Conservation (phyloP, 2,113 vertebrate genomes). For the Apteryx mantelli region DNA sequence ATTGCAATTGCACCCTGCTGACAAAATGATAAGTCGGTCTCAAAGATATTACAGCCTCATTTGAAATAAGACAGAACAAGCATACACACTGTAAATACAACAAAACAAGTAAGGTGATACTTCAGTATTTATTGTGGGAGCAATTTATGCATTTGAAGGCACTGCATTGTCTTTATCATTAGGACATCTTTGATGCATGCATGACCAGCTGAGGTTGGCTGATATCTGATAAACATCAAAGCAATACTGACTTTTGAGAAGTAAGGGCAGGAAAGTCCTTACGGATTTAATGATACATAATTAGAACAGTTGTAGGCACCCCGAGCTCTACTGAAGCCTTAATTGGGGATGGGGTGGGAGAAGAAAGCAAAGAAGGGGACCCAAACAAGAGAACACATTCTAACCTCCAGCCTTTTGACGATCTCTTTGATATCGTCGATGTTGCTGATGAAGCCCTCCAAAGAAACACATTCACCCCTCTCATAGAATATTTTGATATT, state of each 20-base stretch:
- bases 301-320: background rate
- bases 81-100: background rate
- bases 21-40: background rate
- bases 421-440: conserved; percentile 94
- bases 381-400: conserved; percentile 50
- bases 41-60: background rate
- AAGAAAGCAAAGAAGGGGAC: background rate
- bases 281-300: background rate
- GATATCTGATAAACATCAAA: background rate
- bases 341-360: rapidly evolving
- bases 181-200: background rate
- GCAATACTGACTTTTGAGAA: background rate
- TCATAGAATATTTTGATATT: conserved; percentile 96
- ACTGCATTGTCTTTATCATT: background rate
- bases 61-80: conserved; percentile 25
- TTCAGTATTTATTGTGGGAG: background rate
- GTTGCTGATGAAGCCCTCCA: conserved; percentile 90
- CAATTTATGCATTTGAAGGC: background rate
- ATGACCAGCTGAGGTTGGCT: background rate
- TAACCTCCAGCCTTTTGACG: conserved; percentile 94
- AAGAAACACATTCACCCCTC: conserved; percentile 91
- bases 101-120: background rate
- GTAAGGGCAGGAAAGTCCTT: background rate
- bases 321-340: background rate
- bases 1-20: background rate